Conservation (phyloP, 2,797 vertebrate species). For the Bufotes viridis region DNA sequence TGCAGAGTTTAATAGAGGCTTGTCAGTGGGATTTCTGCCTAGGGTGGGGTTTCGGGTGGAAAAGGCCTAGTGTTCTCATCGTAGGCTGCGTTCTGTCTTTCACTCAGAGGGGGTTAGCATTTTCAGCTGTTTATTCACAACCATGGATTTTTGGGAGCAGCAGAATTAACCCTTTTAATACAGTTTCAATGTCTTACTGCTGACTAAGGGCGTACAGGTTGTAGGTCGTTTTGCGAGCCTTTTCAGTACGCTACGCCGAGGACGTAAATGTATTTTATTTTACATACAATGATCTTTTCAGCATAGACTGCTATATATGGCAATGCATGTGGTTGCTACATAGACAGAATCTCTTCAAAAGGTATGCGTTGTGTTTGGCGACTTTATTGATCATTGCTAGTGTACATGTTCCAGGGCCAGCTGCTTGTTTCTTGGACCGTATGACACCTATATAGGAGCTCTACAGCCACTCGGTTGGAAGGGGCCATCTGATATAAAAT, state of each 20-base stretch:
- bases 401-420: not conserved
- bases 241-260: no score
- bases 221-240: not conserved
- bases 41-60: constrained; percentile 30
- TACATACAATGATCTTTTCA: not conserved
- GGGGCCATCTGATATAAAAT: not conserved
- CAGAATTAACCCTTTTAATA: not conserved
- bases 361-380: not conserved
- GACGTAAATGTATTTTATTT: not conserved
- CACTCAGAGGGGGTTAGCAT: not conserved
- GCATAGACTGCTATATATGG: not conserved
- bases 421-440: not conserved
- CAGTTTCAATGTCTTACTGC: not conserved
- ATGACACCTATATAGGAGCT: not conserved
- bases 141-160: not conserved
- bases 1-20: not conserved
- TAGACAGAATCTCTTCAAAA: not conserved
- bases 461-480: not conserved
- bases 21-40: not conserved
- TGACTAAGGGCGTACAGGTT: not conserved
- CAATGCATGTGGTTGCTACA: not conserved
- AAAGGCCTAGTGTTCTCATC: constrained; percentile 4
- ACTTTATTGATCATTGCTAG: not conserved
- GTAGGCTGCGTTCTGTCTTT: not conserved
- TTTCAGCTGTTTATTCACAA: not conserved